These are phyloP conservation scores for Blera fallax DNA, from an alignment of 2,888 invertebrate species.

Conservation along the genomic window DNA sequence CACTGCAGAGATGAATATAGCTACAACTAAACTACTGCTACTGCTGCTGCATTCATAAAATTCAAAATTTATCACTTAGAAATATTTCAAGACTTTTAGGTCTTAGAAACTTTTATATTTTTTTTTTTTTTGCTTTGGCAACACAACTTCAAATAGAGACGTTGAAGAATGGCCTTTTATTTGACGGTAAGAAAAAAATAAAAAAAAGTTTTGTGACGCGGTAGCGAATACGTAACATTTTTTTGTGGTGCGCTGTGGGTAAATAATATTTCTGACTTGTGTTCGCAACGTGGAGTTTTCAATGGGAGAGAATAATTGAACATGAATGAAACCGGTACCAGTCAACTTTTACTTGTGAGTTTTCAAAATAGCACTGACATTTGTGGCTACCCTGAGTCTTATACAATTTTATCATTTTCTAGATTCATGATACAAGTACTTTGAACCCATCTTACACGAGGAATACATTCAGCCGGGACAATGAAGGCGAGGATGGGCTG, in stretches of 20 bases:
- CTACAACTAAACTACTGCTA: not conserved
- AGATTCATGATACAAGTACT: too few species aligned
- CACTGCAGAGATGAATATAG: not conserved
- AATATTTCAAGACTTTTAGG: conserved; percentile 46
- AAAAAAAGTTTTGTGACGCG: not conserved
- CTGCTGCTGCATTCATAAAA: conserved; percentile 63
- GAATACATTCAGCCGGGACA: too few species aligned
- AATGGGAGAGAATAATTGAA: too few species aligned
- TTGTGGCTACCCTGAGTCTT: too few species aligned
- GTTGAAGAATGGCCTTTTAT: conserved; percentile 1
- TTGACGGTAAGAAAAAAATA: not conserved
- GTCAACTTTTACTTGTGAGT: too few species aligned
- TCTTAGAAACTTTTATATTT: not conserved
- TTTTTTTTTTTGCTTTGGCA: not conserved
- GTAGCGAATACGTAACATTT: conserved; percentile 22
- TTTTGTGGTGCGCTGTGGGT: not conserved
- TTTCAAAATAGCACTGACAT: too few species aligned
- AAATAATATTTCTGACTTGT: not conserved
- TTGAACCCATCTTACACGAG: too few species aligned
- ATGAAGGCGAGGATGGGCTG: too few species aligned
- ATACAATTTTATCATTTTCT: too few species aligned
- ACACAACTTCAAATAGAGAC: not conserved
- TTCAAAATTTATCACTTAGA: conserved; percentile 57
- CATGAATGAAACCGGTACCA: too few species aligned
- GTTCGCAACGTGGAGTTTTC: not conserved